Evolutionary conservation across 2,797 vertebrate genomes (phyloP).

Genomic region (Pseudochaenichthys georgianus): DNA sequence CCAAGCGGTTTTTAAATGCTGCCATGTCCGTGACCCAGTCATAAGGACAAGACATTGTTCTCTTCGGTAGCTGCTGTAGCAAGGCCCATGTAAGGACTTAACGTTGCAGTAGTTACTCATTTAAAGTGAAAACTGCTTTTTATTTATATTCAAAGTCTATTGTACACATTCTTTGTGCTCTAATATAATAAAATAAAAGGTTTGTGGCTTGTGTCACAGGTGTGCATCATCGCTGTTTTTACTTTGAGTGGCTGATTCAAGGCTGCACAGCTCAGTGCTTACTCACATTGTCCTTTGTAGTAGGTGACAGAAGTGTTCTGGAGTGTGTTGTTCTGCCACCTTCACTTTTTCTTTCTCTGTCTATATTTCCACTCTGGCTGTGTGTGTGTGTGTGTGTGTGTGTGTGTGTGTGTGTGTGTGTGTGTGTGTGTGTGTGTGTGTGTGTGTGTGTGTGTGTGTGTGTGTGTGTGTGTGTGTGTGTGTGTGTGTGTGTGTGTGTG

Average conservation of each 20-base stretch:
- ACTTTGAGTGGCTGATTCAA: constrained; percentile 21
- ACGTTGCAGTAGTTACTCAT: constrained; percentile 22
- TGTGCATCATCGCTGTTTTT: constrained; percentile 21
- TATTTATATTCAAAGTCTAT: background rate
- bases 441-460: constrained; percentile 41
- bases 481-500: constrained; percentile 41
- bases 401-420: constrained; percentile 38
- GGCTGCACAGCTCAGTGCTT: constrained; percentile 21
- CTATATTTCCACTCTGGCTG: constrained; percentile 30
- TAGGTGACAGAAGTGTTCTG: constrained; percentile 59
- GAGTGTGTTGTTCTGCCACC: constrained; percentile 49
- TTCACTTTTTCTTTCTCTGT: constrained; percentile 49
- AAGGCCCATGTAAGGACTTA: background rate
- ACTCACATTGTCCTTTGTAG: constrained; percentile 41
- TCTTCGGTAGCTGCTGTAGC: constrained; percentile 21
- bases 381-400: constrained; percentile 23
- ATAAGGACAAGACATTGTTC: constrained; percentile 61
- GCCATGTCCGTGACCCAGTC: constrained; percentile 64
- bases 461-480: constrained; percentile 40
- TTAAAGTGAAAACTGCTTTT: constrained; percentile 1
- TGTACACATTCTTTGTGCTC: background rate
- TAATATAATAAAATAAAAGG: constrained; percentile 3
- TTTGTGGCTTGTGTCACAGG: constrained; percentile 13
- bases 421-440: constrained; percentile 42
- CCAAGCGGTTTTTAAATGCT: constrained; percentile 49